These are phyloP conservation scores for Odontesthes bonariensis DNA, from an alignment of 2,113 vertebrate species.

Conservation along the genomic window DNA sequence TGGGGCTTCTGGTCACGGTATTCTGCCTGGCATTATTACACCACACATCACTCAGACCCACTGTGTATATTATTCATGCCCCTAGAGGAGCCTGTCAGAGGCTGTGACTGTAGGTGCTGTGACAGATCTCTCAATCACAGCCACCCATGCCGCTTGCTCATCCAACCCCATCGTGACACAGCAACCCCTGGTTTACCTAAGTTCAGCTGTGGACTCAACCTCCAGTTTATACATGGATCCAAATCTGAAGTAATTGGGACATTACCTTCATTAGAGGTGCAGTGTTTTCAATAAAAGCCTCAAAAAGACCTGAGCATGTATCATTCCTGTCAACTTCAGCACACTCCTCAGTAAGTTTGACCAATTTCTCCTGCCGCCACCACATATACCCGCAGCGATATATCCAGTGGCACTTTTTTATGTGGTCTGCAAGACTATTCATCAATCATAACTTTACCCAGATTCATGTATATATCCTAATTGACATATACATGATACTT, in stretches of 20 bases:
- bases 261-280: slow-evolving; percentile 19
- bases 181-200: slow-evolving; percentile 18
- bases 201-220: slow-evolving; percentile 26
- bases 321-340: slow-evolving; percentile 60
- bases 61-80: slow-evolving; percentile 75
- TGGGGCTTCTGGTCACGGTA: slow-evolving; percentile 70
- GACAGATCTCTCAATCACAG: slow-evolving; percentile 76
- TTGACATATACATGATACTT: slow-evolving; percentile 55
- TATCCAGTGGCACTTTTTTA: slow-evolving; percentile 14
- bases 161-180: slow-evolving; percentile 40
- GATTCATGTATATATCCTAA: slow-evolving; percentile 16
- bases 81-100: slow-evolving; percentile 64
- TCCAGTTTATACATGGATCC: slow-evolving; percentile 23
- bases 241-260: slow-evolving; percentile 28
- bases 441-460: slow-evolving; percentile 21
- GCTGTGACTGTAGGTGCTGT: slow-evolving; percentile 70
- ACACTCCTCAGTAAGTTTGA: slow-evolving; percentile 67
- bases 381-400: slow-evolving; percentile 17
- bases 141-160: slow-evolving; percentile 53
- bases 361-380: slow-evolving; percentile 70
- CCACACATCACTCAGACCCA: slow-evolving; percentile 74
- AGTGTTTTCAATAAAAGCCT: slow-evolving; percentile 50
- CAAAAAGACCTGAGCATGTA: slow-evolving; percentile 60
- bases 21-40: slow-evolving; percentile 76
- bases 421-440: slow-evolving; percentile 51